phyloP scores from a whole-genome alignment of 2,797 vertebrate species.

The Smutsia temminckii region DNA sequence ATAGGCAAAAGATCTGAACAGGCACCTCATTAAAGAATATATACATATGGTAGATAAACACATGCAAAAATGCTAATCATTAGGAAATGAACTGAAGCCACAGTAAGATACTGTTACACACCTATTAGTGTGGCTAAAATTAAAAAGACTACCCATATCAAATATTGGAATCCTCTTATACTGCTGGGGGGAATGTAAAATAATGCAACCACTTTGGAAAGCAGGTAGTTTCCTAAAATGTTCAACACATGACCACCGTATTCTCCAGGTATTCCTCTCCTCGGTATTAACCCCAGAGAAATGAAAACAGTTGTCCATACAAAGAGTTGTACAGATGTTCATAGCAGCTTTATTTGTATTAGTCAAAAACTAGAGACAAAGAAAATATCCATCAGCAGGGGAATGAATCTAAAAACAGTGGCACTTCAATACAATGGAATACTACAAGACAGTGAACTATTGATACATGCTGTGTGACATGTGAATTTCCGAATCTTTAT shows the following conservation, averaged over 20 bases:
- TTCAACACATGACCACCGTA: not conserved
- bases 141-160: not conserved
- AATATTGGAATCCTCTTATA: not conserved
- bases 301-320: not conserved
- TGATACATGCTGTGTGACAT: not conserved
- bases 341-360: not conserved
- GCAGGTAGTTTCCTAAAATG: not conserved
- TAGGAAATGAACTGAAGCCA: not conserved
- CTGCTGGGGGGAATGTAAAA: not conserved
- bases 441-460: not conserved
- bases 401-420: not conserved
- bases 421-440: not conserved
- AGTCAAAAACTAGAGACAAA: not conserved
- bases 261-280: not conserved
- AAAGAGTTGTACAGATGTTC: not conserved
- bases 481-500: not conserved
- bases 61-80: not conserved
- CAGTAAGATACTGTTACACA: not conserved
- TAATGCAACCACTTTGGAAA: not conserved
- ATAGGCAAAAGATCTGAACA: not conserved
- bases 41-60: not conserved
- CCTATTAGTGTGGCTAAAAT: not conserved
- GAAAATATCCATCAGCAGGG: not conserved
- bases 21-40: not conserved
- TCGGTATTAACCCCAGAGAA: not conserved